These are phyloP conservation scores for Mimachlamys varia DNA, from an alignment of 2,888 invertebrate species.

Conservation along the genomic window DNA sequence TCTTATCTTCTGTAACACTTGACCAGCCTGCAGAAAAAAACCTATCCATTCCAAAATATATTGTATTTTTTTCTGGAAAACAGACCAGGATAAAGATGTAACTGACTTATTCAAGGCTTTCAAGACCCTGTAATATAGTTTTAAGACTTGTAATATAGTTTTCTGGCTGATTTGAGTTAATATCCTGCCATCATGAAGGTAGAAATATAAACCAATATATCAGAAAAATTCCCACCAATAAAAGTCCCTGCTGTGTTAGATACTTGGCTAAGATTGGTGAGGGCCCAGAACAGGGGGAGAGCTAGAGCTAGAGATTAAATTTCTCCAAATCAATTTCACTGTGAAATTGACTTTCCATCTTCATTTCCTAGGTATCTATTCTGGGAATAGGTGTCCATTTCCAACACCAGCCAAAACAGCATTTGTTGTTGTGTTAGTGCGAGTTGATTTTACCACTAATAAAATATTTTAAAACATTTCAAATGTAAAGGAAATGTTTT, in stretches of 20 bases:
- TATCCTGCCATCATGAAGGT: too few relatives aligned
- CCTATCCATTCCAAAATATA: too few relatives aligned
- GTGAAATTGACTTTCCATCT: constrained; percentile 1
- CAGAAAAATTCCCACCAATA: not conserved
- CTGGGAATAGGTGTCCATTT: not conserved
- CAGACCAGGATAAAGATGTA: too few relatives aligned
- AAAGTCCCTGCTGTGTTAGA: not conserved
- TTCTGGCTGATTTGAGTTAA: too few relatives aligned
- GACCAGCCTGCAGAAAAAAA: too few relatives aligned
- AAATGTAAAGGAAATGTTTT: not conserved
- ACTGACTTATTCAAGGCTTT: too few relatives aligned
- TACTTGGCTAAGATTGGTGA: not conserved
- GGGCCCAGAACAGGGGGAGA: not conserved
- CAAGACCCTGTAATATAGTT: too few relatives aligned
- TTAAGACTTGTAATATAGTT: too few relatives aligned
- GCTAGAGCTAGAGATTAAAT: not conserved
- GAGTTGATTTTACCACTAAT: not conserved
- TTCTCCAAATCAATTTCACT: not conserved
- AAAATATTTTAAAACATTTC: not conserved
- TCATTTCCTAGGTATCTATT: not conserved
- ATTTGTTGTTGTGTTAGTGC: not conserved
- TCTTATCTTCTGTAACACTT: too few relatives aligned
- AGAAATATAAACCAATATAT: not conserved
- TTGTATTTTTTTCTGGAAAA: too few relatives aligned
- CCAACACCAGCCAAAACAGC: not conserved